These are phyloP conservation scores for Prostheceraeus crozeri DNA, from an alignment of 2,888 invertebrate genomes.

Conservation along the genomic window DNA sequence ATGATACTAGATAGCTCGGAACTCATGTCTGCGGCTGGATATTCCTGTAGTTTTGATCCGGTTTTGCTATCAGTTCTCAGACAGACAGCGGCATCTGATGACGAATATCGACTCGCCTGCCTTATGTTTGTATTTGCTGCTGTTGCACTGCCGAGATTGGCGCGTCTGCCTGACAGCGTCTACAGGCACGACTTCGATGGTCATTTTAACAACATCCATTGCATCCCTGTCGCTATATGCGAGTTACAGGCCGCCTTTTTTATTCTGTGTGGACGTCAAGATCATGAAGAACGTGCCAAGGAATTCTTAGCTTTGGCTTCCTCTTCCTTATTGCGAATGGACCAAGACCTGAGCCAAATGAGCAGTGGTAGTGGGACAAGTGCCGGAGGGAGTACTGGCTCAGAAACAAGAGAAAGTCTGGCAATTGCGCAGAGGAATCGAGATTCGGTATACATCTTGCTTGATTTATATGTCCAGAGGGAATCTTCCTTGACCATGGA, in stretches of 20 bases:
- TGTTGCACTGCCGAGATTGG: slow-evolving; percentile 87
- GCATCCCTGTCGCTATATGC: no score
- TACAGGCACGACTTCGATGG: slow-evolving; percentile 35
- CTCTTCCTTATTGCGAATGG: slow-evolving; percentile 82
- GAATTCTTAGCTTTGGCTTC: slow-evolving; percentile 83
- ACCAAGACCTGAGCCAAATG: slow-evolving; percentile 66
- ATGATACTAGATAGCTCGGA: no score
- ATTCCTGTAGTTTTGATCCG: no score
- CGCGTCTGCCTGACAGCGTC: slow-evolving; percentile 59
- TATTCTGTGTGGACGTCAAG: slow-evolving; percentile 85
- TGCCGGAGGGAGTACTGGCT: slow-evolving; percentile 63
- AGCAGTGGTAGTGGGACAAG: slow-evolving; percentile 3
- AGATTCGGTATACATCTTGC: slow-evolving; percentile 87
- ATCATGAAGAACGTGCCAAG: slow-evolving; percentile 87
- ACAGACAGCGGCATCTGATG: slow-evolving; percentile 62
- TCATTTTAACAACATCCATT: slow-evolving; percentile 97
- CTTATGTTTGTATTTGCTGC: slow-evolving; percentile 96
- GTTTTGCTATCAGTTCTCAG: slow-evolving; percentile 18
- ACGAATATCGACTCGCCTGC: slow-evolving; percentile 85
- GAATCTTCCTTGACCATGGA: slow-evolving; percentile 98
- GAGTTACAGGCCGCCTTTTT: slow-evolving; percentile 89
- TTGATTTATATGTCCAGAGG: slow-evolving; percentile 78
- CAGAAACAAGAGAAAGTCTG: slow-evolving; percentile 5
- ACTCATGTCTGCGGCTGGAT: no score
- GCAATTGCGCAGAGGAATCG: slow-evolving; percentile 83